Conservation (phyloP, 2,888 invertebrate genomes). For the Callinectes sapidus region DNA sequence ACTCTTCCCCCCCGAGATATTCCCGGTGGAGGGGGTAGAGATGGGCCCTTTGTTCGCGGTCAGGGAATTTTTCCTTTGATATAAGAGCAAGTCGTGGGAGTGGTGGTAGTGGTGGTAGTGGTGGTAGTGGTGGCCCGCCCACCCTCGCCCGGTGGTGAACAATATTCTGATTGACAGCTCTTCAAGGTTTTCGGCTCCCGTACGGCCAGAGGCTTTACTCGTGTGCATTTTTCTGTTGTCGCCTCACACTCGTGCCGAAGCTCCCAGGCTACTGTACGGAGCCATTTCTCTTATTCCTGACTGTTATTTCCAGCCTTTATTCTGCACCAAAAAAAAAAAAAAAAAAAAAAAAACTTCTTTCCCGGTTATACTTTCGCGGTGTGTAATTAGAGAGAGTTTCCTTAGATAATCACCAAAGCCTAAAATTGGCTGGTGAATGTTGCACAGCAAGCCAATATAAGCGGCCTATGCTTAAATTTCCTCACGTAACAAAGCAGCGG, state of each 20-base stretch:
- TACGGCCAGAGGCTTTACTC: background rate
- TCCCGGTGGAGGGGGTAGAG: background rate
- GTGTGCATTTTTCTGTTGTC: background rate
- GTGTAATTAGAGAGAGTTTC: background rate
- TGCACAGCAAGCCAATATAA: background rate
- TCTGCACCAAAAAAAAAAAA: background rate
- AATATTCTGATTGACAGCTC: conserved; percentile 36
- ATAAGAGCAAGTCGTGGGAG: conserved; percentile 14
- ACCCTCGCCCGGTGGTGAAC: background rate
- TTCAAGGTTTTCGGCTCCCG: background rate
- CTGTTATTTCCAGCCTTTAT: background rate
- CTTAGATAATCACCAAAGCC: background rate
- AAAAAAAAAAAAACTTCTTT: too few relatives aligned
- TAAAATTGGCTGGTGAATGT: background rate
- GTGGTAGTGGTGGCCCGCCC: background rate
- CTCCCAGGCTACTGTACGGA: background rate
- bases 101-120: background rate
- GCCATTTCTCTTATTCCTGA: background rate
- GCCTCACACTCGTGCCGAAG: background rate
- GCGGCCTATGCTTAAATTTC: background rate
- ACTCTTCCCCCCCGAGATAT: background rate
- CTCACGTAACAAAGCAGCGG: background rate
- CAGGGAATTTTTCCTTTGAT: conserved; percentile 29
- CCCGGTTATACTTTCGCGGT: background rate
- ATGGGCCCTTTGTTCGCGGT: conserved; percentile 21